Conservation (phyloP, 2,113 vertebrate species). For the Myotis davidii region DNA sequence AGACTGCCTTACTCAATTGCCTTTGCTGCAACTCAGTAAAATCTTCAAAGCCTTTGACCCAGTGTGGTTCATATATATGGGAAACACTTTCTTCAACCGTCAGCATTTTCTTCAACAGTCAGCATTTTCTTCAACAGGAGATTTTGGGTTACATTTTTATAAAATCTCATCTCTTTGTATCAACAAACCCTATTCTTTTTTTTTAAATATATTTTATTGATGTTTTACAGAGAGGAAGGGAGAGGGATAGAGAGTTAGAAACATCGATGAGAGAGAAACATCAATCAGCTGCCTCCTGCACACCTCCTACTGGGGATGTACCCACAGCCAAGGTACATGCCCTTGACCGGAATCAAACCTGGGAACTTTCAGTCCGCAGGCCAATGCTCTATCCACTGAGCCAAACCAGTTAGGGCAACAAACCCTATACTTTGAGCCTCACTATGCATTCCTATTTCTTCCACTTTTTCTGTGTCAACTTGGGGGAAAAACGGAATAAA, state of each 20-base stretch:
- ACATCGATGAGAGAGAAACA: too few species aligned
- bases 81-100: not conserved
- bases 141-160: not conserved
- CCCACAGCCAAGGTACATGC: too few species aligned
- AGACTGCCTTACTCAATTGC: not conserved
- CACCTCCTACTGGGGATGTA: too few species aligned
- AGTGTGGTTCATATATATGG: fast-evolving
- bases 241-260: too few species aligned
- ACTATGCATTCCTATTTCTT: not conserved
- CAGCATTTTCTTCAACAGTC: not conserved
- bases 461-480: not conserved
- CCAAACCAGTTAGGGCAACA: not conserved
- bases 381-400: too few species aligned
- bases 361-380: too few species aligned
- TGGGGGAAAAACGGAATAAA: not conserved
- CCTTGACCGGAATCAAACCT: too few species aligned
- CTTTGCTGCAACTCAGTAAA: not conserved
- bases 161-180: not conserved
- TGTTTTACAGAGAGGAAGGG: too few species aligned
- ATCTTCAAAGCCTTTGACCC: not conserved
- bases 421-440: not conserved
- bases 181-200: not conserved
- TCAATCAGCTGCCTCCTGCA: too few species aligned
- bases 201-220: too few species aligned
- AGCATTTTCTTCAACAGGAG: not conserved